Base-by-base conservation (phyloP, 1,140 invertebrate genomes). In the Nasonia giraulti region DNA sequence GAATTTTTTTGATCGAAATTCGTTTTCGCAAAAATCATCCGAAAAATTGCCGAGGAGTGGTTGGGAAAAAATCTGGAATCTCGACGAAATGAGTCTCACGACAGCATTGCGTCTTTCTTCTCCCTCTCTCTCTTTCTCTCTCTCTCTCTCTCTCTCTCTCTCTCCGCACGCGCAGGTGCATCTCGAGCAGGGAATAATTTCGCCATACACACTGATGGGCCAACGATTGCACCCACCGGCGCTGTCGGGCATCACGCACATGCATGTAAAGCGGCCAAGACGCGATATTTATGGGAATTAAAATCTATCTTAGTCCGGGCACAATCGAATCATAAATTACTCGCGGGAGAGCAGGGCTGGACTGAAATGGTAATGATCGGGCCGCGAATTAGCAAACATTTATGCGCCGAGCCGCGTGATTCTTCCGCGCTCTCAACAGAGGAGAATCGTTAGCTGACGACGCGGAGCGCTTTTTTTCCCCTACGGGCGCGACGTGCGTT, bases 301-400 rank as follows among this genome's bases (percentile, higher is more conserved):
- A 85, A 85, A 85, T 81, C 73, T 80, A 85, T 69, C 50, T 66
- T 37, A 23, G 37, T n/a, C 27, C 23, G 27, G 6, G 55, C 33
- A 84, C 69, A 84, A 84, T 84, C 83, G 55, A 23, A 74, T 84
- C 78, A 55, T 84, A 84, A 84, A 80, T 84, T 71, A 75, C 37
- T 55, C 20, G 55, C 17, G 23, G 33, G 7, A 2, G 23, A 10
- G 31, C 7, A 12, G 31, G 3, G 20, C 27, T 75, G 20, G 12
- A 37, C 37, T 75, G 31, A 79, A 84, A 84, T 84, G 82, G 23
- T 84, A 84, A 84, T 84, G 76, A 31, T 40, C 40, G 37, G 37
- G 14, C 31, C 10, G n/a, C 14, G 55, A 84, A 84, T 84, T 80
- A 84, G 83, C 80, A 84, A 80, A 84, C 83, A 84, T 84, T 84